These are phyloP conservation scores for Leucosticte australis DNA, from an alignment of 2,113 vertebrate genomes.

Conservation along the genomic window DNA sequence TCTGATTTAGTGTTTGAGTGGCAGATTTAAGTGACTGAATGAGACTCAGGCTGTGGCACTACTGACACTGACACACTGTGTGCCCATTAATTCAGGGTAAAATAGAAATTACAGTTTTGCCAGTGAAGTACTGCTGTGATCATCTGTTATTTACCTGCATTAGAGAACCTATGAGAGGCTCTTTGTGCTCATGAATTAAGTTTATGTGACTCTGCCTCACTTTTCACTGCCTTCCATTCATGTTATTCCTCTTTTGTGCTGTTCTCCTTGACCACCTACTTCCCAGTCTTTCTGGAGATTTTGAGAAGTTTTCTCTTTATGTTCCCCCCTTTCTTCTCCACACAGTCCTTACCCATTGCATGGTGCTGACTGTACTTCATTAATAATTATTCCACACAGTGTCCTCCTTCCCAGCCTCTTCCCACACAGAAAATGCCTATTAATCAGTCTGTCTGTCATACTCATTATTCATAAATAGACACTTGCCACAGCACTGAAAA, in stretches of 20 bases:
- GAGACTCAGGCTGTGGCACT: neutral
- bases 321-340: neutral
- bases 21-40: neutral
- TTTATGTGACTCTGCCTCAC: neutral
- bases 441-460: neutral
- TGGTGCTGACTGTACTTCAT: neutral
- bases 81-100: neutral
- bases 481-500: neutral
- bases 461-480: slow-evolving; percentile 40
- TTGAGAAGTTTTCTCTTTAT: neutral
- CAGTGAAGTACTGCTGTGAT: neutral
- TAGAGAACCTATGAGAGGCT: neutral
- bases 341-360: neutral
- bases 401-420: neutral
- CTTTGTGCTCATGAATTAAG: neutral
- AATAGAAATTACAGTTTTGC: neutral
- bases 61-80: neutral
- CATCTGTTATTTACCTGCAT: neutral
- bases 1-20: neutral
- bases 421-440: neutral
- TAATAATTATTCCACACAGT: slow-evolving; percentile 7
- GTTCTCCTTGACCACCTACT: neutral
- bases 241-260: neutral
- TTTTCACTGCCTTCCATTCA: neutral
- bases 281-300: neutral